Percentiles rank a stretch among this genome's conserved stretches.
Evolutionary conservation across 2,888 invertebrate species (phyloP).

Genomic region (Galerucella pusilla): DNA sequence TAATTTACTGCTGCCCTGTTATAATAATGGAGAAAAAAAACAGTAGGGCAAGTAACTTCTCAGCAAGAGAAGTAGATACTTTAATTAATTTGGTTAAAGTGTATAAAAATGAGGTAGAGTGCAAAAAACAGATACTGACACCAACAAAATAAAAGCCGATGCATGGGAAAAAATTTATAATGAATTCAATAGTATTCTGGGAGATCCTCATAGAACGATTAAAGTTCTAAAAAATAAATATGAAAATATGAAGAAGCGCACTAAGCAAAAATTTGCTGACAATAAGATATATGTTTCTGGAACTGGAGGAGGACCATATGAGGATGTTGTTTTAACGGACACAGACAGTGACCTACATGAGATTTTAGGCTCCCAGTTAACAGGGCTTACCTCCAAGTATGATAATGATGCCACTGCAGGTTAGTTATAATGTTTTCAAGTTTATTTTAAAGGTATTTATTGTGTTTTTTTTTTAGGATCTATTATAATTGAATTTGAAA

Average conservation of each 20-base stretch:
- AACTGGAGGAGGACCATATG: neutral
- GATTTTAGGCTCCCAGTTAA: slow-evolving; percentile 9
- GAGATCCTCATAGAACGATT: slow-evolving; percentile 16
- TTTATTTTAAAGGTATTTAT: neutral
- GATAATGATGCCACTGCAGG: slow-evolving; percentile 15
- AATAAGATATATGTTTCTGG: neutral
- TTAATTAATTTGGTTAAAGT: slow-evolving; percentile 20
- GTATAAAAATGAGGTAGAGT: slow-evolving; percentile 26
- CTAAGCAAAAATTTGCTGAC: neutral
- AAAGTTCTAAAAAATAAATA: slow-evolving; percentile 29
- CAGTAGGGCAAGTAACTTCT: slow-evolving; percentile 2
- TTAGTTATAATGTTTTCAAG: neutral
- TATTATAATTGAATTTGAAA: slow-evolving; percentile 6
- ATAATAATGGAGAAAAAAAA: slow-evolving; percentile 1
- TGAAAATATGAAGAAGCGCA: slow-evolving; percentile 24
- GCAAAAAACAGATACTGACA: slow-evolving; percentile 22
- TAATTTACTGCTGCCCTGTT: neutral
- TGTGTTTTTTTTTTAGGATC: neutral
- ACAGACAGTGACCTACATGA: slow-evolving; percentile 7
- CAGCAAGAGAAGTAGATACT: slow-evolving; percentile 5
- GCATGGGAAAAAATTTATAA: slow-evolving; percentile 22
- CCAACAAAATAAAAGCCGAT: slow-evolving; percentile 20
- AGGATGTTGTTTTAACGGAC: neutral
- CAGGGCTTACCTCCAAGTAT: slow-evolving; percentile 11
- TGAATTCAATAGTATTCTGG: slow-evolving; percentile 22